phyloP scores from a whole-genome alignment of 2,888 invertebrate species.

The Chaetoderma sp. region DNA sequence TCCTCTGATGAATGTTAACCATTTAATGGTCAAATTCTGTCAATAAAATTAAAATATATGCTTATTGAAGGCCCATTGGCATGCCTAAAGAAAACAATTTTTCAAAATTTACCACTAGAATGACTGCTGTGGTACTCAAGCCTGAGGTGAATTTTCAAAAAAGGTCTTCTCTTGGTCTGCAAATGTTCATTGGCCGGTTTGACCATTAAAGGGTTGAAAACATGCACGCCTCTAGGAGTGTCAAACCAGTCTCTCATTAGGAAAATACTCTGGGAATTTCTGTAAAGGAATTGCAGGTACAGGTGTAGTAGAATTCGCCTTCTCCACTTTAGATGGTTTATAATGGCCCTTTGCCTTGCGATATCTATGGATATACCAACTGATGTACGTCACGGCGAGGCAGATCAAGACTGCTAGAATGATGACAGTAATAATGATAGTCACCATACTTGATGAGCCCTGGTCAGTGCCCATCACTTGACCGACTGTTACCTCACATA shows the following conservation, averaged over 20 bases:
- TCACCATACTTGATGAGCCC: conserved; percentile 10
- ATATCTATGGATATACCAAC: conserved; percentile 43
- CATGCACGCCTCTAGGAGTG: not conserved
- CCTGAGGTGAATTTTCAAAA: too few relatives aligned
- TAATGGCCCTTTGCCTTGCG: conserved; percentile 51
- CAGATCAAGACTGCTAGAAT: conserved; percentile 39
- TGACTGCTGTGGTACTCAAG: too few relatives aligned
- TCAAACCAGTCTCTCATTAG: conserved; percentile 41
- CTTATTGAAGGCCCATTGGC: too few relatives aligned
- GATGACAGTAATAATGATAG: conserved; percentile 40
- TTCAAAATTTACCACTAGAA: too few relatives aligned
- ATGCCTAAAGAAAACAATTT: too few relatives aligned
- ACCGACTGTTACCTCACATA: conserved; percentile 28
- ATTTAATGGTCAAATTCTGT: too few relatives aligned
- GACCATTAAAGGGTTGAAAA: too few relatives aligned
- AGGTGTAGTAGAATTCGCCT: too few relatives aligned
- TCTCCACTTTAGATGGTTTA: conserved; percentile 51
- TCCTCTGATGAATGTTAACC: too few relatives aligned
- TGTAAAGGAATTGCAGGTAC: conserved; percentile 45
- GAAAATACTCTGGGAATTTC: conserved; percentile 40
- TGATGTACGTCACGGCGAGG: conserved; percentile 32
- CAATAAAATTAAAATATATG: too few relatives aligned
- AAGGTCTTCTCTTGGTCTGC: too few relatives aligned
- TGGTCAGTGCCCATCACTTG: not conserved
- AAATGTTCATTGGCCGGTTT: too few relatives aligned